Conservation (phyloP, 1,140 invertebrate species). For the Ceratina australensis region DNA sequence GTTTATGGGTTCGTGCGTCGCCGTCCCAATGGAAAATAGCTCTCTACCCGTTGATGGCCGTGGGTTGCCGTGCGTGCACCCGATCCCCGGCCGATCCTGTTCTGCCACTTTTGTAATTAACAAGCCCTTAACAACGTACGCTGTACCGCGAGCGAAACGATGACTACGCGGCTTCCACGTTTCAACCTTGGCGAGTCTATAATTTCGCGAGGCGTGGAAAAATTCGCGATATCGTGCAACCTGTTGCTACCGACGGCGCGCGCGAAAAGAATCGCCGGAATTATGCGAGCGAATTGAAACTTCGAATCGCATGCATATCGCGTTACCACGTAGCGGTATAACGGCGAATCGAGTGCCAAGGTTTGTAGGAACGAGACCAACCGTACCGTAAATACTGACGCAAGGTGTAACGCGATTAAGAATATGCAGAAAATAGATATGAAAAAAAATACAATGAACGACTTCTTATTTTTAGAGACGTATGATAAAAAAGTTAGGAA, state of each 20-base stretch:
- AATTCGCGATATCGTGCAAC: slow-evolving; percentile 41
- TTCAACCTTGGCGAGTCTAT: slow-evolving; percentile 44
- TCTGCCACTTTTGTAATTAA: slow-evolving; percentile 65
- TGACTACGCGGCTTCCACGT: slow-evolving; percentile 31
- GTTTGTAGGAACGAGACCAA: too few relatives aligned
- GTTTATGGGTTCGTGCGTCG: background rate
- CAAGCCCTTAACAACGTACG: slow-evolving; percentile 57
- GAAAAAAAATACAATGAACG: too few relatives aligned
- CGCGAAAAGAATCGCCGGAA: slow-evolving; percentile 37
- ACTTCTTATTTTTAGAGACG: too few relatives aligned
- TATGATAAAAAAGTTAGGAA: background rate
- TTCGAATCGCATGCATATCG: background rate
- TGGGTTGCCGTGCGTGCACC: background rate
- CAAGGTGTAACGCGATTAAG: slow-evolving; percentile 28
- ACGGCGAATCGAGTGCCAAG: too few relatives aligned
- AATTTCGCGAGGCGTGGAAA: slow-evolving; percentile 54
- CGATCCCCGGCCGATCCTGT: slow-evolving; percentile 48
- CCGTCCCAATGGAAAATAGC: slow-evolving; percentile 16
- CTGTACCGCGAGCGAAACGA: slow-evolving; percentile 33
- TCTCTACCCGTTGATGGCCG: background rate
- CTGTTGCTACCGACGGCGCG: slow-evolving; percentile 17
- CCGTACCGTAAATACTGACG: slow-evolving; percentile 1
- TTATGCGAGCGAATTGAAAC: slow-evolving; percentile 36
- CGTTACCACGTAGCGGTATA: too few relatives aligned
- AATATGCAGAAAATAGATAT: background rate